Evolutionary conservation across 2,113 vertebrate genomes (phyloP), one percentile per base, ranked within the genome.

Genomic region (Myodes glareolus): DNA sequence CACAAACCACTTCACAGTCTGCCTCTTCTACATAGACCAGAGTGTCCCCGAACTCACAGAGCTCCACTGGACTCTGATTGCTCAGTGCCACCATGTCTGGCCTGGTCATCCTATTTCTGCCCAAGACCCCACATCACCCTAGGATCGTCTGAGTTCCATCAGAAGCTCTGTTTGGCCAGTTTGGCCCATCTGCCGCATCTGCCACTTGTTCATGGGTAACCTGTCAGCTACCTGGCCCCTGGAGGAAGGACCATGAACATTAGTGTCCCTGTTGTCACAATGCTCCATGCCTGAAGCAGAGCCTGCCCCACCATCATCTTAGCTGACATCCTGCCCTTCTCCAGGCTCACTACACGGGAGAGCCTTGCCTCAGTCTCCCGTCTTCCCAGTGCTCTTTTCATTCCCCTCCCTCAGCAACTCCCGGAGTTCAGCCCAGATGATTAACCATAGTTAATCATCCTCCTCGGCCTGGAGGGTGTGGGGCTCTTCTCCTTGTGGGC

Each of bases 141-240:
- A 0, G 65, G 58, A 27, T 52, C 42, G 58, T 88, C 77, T 27
- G 86, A 42, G 70, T 50, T 17, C 70, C 70, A 67, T 36, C 0
- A 17, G 78, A 27, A 36, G 25, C 47, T 19, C 2, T 0, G 4
- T 3, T 33, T 45, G 1, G 1, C 27, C 14, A 13, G 9, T 33
- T 45, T 7, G 42, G 39, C 23, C 73, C 84, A 39, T 8, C 27
- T 21, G 29, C 73, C 13, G 27, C 5, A 47, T 0, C 73, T 45
- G 9, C 17, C 47, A 52, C 58, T 47, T 58, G 61, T 63, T 10
- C 27, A 17, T 85, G 27, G 7, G 61, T 85, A 7, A 67, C 25
- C 36, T 16, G 31, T 39, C 45, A 11, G 88, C 33, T 36, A 33
- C 33, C 61, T 8, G 12, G 68, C n/a, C 11, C 29, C 1, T 0